Base-by-base conservation (phyloP, 1,140 invertebrate species). In the Aphidius gifuensis region DNA sequence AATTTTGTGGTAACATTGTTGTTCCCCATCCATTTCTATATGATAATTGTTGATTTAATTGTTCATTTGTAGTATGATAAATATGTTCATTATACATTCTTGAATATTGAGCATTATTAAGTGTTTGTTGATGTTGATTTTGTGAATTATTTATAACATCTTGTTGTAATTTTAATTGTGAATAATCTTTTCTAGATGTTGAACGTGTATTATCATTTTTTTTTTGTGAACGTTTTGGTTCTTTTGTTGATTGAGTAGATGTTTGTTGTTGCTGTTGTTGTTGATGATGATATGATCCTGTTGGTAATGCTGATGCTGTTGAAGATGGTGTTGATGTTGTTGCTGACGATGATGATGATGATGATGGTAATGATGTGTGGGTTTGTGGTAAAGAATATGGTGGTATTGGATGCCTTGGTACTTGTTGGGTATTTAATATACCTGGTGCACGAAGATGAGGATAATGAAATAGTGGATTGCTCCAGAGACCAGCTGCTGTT, bases 401-500 rank as follows among this genome's bases (percentile, higher is more conserved):
- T 32, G 23, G 23, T 32, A 32, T 32, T 3, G 23, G 23, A 32
- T 32, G 23, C 1, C 23, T 32, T 32, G 23, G 23, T 32, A 4
- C 23, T 32, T 32, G 23, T 32, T 32, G 23, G 4, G 23, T 32
- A 4, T 32, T 32, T 53, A 9, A 53, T 9, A 60, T 6, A 49
- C 46, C 55, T 57, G 39, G 60, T 21, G 61, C 39, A 43, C 53
- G 53, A 1, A 57, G 6, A 9, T 61, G 16, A 3, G 64, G 64
- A 54, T 65, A 65, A 9, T 61, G 64, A 47, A 65, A 53, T 11
- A 65, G 21, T 11, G 64, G 32, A 44, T 56, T 51, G 59, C 21
- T 63, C 64, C 54, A 64, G 39, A 71, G 44, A 50, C 61, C 54
- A 0, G 69, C n/a, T 16, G 53, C 60, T 32, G 49, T 53, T 42